Conservation (phyloP, 53 echinoderm and acorn worm genomes). For the Mesocentrotus franciscanus region DNA sequence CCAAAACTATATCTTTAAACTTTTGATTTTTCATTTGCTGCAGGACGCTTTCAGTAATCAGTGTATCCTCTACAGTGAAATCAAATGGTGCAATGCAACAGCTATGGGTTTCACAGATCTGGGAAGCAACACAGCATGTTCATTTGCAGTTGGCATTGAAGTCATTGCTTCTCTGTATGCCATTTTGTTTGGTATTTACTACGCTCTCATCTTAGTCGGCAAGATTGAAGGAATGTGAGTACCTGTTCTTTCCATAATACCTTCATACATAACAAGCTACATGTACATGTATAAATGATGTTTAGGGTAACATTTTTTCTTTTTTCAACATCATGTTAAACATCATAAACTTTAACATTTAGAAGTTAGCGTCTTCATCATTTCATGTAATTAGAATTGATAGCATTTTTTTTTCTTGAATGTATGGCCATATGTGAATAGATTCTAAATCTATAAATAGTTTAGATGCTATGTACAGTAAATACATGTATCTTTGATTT, state of each 20-base stretch:
- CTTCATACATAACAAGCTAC: neutral
- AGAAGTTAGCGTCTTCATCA: no score
- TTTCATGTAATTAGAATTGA: no score
- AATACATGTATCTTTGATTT: no score
- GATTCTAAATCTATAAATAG: no score
- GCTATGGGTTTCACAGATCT: conserved; percentile 78
- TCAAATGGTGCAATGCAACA: conserved; percentile 84
- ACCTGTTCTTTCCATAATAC: neutral
- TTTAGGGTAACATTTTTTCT: no score
- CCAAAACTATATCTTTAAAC: no score
- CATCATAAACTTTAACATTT: no score
- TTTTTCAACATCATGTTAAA: no score
- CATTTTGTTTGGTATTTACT: conserved; percentile 73
- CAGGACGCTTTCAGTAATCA: conserved; percentile 84
- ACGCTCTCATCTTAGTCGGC: conserved; percentile 74
- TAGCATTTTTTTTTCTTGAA: no score
- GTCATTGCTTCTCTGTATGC: conserved; percentile 81
- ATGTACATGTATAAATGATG: no score
- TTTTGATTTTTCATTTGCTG: neutral
- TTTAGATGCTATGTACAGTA: no score
- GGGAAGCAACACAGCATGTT: conserved; percentile 80
- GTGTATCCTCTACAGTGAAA: conserved; percentile 84
- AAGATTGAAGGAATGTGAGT: conserved; percentile 66
- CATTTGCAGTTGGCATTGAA: conserved; percentile 82
- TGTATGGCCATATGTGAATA: no score